Base-by-base conservation (phyloP, 2,888 invertebrate genomes). In the Sphaeridia pumilis region DNA sequence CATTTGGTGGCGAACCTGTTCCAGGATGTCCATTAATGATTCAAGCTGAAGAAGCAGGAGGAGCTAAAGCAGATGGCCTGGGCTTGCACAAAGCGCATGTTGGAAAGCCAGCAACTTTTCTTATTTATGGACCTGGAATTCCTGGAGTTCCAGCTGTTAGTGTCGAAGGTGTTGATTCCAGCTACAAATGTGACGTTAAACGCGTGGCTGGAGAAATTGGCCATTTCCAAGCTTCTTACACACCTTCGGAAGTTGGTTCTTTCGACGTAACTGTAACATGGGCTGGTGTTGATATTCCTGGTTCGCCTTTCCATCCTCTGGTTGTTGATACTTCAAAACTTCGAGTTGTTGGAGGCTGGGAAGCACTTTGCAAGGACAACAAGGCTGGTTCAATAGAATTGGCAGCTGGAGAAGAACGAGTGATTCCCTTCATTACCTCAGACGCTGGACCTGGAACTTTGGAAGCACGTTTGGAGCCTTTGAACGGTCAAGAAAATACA, bases 201-300 rank as follows among this genome's bases (percentile, higher is more conserved):
- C 47, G 61, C 35, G 59, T 65, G 24, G 53, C 61, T 36, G 52
- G 55, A 28, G 67, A 68, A 22, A 69, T 71, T 49, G 84, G 87
- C 1, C 84, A 87, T 61, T 93, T 87, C 79, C 81, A 84, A 57
- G 87, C 93, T 45, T 84, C 87, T 0, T 97, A 93, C 71, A 81
- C 84, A 1, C 93, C 95, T 0, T 79, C 84, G 0, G 87, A 88
- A 66, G 85, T 89, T n/a, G 95, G 95, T 1, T 78, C 84, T 36
- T 94, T 90, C 69, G 89, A 92, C 70, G 82, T 94, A 28, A 76
- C 86, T 57, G 84, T 95, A 60, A 83, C 82, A 41, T 76, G 76
- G 75, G 76, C 76, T 61, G 73, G 73, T 31, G 67, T 69, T 53
- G 73, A 75, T 58, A 70, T 77, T 52, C 69, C 72, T 60, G 75